Evolutionary conservation across 2,113 vertebrate genomes (phyloP), one percentile per base, ranked within the genome.

Genomic region (Naja naja): DNA sequence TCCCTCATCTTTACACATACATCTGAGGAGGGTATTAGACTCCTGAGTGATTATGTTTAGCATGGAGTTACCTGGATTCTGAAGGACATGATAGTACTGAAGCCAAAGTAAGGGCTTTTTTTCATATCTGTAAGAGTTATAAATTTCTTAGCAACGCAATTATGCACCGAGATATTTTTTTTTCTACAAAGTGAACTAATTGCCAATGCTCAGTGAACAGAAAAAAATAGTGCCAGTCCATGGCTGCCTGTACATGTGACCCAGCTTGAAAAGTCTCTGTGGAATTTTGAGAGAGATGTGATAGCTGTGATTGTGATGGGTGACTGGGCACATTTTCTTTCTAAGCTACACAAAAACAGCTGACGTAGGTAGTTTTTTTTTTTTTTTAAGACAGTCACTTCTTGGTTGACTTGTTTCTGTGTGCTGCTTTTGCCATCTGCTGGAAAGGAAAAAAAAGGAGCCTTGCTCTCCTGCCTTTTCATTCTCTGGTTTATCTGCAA

Each of bases 351-450:
- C 91, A 91, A 49, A 96, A 94, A 58, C 69, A 64, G 69, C 91
- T 94, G 93, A 90, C 53, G 12, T 55, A 52, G 14, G 52, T 92
- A 34, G 23, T 43, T 22, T 25, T 25, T 27, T 34, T 30, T 30
- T n/a, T 54, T 5, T 58, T 58, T 56, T 56, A 45, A 16, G 23
- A 89, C 56, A 64, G 20, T 2, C 4, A 52, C 23, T 16, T 22
- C 47, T 86, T 81, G 23, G 53, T 49, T 5, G n/a, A 56, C 27
- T 85, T 30, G 12, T 58, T 92, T 89, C 25, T 3, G 0, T 47
- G 89, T 92, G 92, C 93, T 95, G 93, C 91, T 93, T 94, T 97
- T 98, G 98, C 98, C 98, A 98, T 97, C 98, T 98, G 94, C 94
- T 98, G 98, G 96, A 92, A 56, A 91, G 20, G 11, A 4, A 49